Evolutionary conservation across 2,888 invertebrate genomes (phyloP).

Genomic region (Cryptophagus acutangulus): DNA sequence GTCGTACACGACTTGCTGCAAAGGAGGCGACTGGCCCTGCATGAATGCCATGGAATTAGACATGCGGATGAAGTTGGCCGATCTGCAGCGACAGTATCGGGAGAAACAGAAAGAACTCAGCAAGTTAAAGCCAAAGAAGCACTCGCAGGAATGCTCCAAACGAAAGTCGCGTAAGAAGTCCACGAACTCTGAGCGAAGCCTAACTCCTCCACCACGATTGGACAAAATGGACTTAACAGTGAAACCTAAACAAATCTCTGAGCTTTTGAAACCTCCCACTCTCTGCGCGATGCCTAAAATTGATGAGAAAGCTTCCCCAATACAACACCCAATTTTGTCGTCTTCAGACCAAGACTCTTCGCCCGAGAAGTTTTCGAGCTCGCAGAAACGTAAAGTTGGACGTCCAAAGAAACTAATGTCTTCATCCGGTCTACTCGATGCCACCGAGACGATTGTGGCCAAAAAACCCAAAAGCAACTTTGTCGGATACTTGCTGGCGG

Average conservation of each 20-base stretch:
- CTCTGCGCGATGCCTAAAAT: conserved; percentile 38
- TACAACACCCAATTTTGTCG: conserved; percentile 18
- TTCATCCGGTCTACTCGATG: conserved; percentile 52
- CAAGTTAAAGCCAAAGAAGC: conserved; percentile 59
- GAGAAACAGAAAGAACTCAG: conserved; percentile 81
- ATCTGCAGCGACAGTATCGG: conserved; percentile 73
- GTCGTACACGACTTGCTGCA: conserved; percentile 35
- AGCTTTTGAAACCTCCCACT: conserved; percentile 44
- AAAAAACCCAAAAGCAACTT: conserved; percentile 70
- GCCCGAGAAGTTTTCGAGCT: conserved; percentile 44
- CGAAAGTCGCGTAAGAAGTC: conserved; percentile 51
- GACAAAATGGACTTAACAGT: conserved; percentile 40
- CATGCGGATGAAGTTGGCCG: conserved; percentile 75
- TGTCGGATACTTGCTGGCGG: conserved; percentile 61
- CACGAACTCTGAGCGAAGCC: conserved; percentile 35
- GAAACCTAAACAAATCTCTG: conserved; percentile 29
- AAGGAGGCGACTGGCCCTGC: conserved; percentile 45
- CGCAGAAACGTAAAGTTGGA: conserved; percentile 78
- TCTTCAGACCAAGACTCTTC: conserved; percentile 25
- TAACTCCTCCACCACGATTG: conserved; percentile 39
- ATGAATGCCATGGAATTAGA: conserved; percentile 75
- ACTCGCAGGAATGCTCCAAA: conserved; percentile 39
- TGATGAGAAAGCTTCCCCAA: conserved; percentile 19
- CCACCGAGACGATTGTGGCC: conserved; percentile 76
- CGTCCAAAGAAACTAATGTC: conserved; percentile 67